Conservation (phyloP, 2,113 vertebrate genomes). For the Rhynchopsitta pachyrhyncha region DNA sequence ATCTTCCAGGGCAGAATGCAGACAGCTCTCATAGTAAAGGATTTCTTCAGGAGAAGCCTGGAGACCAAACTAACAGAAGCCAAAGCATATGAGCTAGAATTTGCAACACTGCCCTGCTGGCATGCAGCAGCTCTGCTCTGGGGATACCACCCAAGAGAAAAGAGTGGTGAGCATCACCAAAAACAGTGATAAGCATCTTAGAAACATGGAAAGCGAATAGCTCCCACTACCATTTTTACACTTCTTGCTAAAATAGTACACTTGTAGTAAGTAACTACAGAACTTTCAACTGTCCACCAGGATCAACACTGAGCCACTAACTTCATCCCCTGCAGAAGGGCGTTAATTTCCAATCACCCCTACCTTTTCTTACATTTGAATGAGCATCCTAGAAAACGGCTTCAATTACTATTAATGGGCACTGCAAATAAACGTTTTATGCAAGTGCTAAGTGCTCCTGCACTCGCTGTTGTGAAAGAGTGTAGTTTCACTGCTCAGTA, state of each 20-base stretch:
- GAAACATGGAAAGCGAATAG: fast-evolving
- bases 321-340: neutral
- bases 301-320: neutral
- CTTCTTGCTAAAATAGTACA: neutral
- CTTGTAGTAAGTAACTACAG: fast-evolving
- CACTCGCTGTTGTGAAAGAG: neutral
- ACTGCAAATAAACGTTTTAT: neutral
- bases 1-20: neutral
- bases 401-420: neutral
- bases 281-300: neutral
- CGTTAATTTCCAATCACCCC: fast-evolving
- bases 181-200: neutral
- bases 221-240: neutral
- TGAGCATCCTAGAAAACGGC: neutral
- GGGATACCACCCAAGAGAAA: neutral
- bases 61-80: neutral
- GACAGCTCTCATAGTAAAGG: neutral
- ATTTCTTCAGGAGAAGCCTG: neutral
- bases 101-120: neutral
- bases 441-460: neutral
- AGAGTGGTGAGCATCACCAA: neutral
- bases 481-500: neutral
- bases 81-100: neutral
- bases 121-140: neutral
- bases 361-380: neutral